Conservation (phyloP, 2,113 vertebrate species). For the Ameiurus melas region DNA sequence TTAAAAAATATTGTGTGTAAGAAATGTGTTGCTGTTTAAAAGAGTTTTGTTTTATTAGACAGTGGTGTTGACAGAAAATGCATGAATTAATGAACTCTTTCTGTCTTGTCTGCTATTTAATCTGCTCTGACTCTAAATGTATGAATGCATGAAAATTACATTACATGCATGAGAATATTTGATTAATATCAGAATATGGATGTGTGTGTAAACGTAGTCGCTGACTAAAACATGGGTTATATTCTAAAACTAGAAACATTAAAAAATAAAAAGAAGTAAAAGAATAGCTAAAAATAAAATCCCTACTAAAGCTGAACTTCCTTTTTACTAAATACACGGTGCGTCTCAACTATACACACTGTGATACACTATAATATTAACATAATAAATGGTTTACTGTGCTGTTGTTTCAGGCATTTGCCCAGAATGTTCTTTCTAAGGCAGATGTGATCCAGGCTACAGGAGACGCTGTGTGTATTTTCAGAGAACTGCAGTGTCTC, state of each 20-base stretch:
- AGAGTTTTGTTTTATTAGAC: not conserved
- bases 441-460: slow-evolving; percentile 88
- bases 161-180: too few relatives aligned
- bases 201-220: too few relatives aligned
- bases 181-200: too few relatives aligned
- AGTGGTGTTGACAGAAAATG: not conserved
- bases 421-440: slow-evolving; percentile 85
- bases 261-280: not conserved
- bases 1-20: not conserved
- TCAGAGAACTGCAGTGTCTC: slow-evolving; percentile 84
- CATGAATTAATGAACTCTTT: not conserved
- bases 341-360: not conserved
- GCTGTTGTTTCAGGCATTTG: slow-evolving; percentile 74
- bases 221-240: not conserved
- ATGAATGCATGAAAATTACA: not conserved
- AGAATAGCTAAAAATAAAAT: not conserved
- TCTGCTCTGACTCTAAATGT: not conserved
- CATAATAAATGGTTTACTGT: not conserved
- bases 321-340: not conserved
- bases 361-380: not conserved
- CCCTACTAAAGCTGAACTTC: not conserved
- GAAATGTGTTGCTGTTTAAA: not conserved
- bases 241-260: not conserved
- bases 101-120: not conserved
- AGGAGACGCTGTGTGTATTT: slow-evolving; percentile 85